Percentiles rank a stretch among this genome's conserved stretches.
Evolutionary conservation across 2,888 invertebrate genomes (phyloP).

Genomic region (Dusona sp.): DNA sequence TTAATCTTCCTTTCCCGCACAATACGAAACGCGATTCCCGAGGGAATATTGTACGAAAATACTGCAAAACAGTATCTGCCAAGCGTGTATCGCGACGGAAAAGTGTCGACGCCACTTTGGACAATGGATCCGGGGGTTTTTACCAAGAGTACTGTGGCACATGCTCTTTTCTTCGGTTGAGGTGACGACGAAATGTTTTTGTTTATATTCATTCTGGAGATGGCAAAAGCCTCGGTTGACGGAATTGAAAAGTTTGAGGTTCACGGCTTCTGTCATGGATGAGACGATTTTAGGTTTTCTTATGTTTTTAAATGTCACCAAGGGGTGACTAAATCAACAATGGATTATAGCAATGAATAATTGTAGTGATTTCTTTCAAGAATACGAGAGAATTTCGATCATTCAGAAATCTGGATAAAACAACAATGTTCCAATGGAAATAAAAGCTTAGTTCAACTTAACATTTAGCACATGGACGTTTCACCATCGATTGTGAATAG

Average conservation of each 20-base stretch:
- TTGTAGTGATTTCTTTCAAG: not conserved
- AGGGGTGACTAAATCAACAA: not conserved
- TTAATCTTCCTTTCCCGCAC: constrained; percentile 59
- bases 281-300: not conserved
- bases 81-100: constrained; percentile 58
- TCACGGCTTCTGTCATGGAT: not conserved
- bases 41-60: constrained; percentile 30
- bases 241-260: not conserved
- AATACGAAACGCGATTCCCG: constrained; percentile 38
- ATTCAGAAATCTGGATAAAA: not conserved
- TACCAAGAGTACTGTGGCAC: not conserved
- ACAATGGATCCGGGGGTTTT: constrained; percentile 60
- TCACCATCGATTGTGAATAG: not conserved
- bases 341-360: not conserved
- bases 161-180: not conserved
- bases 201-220: constrained; percentile 25
- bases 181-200: not conserved
- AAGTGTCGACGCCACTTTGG: constrained; percentile 67
- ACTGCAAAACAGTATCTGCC: constrained; percentile 48
- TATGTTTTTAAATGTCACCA: not conserved
- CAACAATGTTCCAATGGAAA: not conserved
- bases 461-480: not conserved
- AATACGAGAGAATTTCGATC: not conserved
- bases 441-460: not conserved
- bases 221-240: constrained; percentile 17